Evolutionary conservation across 2,113 vertebrate genomes (phyloP).

Genomic region (Protomyctophum bolini): DNA sequence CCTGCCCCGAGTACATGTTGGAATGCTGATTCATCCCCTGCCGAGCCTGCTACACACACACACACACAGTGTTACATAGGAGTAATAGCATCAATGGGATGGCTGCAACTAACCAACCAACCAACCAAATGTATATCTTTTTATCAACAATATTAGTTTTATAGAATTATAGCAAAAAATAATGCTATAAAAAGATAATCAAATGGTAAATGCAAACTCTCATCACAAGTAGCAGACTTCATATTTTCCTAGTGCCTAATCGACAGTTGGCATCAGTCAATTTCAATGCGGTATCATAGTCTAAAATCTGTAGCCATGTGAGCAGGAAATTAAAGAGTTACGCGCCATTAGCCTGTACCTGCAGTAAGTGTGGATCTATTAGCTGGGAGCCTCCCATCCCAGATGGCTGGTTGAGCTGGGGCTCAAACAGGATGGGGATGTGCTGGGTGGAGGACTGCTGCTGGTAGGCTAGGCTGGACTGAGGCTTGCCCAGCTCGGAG

Average conservation of each 20-base stretch:
- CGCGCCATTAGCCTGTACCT: conserved; percentile 74
- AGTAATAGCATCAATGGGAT: background rate
- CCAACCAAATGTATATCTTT: no score
- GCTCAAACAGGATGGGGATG: conserved; percentile 97
- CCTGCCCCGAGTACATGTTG: conserved; percentile 94
- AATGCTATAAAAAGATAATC: background rate
- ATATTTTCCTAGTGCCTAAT: background rate
- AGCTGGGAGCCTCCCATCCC: conserved; percentile 94
- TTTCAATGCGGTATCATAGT: no score
- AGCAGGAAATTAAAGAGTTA: background rate
- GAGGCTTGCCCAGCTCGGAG: conserved; percentile 93
- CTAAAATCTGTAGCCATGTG: no score
- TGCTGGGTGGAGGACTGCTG: conserved; percentile 94
- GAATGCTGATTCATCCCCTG: conserved; percentile 96
- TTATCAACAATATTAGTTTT: no score
- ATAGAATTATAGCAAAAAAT: background rate
- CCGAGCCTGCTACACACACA: conserved; percentile 83
- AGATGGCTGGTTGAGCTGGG: conserved; percentile 92
- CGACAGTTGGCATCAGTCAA: no score
- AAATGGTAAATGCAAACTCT: no score
- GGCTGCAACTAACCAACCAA: background rate
- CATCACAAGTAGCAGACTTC: background rate
- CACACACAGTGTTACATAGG: background rate
- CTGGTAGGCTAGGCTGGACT: conserved; percentile 92
- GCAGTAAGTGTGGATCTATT: conserved; percentile 94